phyloP scores from a whole-genome alignment of 2,888 invertebrate genomes.

The Aleiodes leptofemur region DNA sequence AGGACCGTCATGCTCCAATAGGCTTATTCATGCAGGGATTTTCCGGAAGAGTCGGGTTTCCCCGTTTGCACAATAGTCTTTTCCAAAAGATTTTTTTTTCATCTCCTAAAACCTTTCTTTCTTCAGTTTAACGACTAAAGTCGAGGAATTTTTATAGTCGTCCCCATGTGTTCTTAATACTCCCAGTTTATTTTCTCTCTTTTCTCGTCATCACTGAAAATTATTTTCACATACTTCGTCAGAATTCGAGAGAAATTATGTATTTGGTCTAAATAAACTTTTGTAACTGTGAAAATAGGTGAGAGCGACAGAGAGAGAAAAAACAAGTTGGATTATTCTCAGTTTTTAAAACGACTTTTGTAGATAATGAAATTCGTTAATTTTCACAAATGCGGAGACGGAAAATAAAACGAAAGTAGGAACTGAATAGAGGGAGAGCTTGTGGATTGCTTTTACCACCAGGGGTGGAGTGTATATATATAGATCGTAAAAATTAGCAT shows the following conservation, averaged over 20 bases:
- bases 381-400: conserved; percentile 44
- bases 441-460: conserved; percentile 7
- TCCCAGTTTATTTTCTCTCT: neutral
- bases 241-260: neutral
- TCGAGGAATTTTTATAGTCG: conserved; percentile 23
- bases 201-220: neutral
- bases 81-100: conserved; percentile 14
- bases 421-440: neutral
- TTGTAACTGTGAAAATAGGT: conserved; percentile 11
- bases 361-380: conserved; percentile 52
- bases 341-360: conserved; percentile 46
- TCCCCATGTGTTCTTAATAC: conserved; percentile 20
- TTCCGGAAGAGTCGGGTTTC: conserved; percentile 35
- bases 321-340: conserved; percentile 43
- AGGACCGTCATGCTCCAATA: conserved; percentile 33
- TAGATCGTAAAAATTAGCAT: conserved; percentile 52
- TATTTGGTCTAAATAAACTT: conserved; percentile 46
- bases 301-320: conserved; percentile 2
- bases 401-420: conserved; percentile 1
- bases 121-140: conserved; percentile 28
- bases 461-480: conserved; percentile 15
- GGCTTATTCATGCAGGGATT: conserved; percentile 26
- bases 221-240: neutral
- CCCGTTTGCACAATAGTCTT: conserved; percentile 20
- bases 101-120: conserved; percentile 2